Conservation (phyloP, 2,113 vertebrate genomes). For the Zosterops hypoxanthus region DNA sequence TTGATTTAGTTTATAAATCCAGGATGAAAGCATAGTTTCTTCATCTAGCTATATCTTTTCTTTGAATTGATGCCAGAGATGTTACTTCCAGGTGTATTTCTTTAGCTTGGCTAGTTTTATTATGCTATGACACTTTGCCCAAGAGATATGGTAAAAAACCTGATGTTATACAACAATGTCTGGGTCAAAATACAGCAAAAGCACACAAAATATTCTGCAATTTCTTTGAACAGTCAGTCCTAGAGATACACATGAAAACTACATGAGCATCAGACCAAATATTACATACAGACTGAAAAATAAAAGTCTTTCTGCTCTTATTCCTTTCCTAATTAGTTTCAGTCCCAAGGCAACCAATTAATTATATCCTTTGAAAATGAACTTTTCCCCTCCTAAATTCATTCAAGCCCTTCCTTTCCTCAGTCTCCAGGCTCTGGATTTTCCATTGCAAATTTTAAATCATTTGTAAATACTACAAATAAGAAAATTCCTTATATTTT, state of each 20-base stretch:
- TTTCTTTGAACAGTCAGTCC: neutral
- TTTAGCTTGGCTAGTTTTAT: slow-evolving; percentile 25
- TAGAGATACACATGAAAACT: neutral
- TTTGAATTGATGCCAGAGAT: neutral
- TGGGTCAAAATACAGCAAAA: neutral
- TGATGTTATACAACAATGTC: neutral
- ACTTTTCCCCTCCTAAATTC: neutral
- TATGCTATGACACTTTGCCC: neutral
- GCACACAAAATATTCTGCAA: neutral
- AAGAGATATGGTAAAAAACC: neutral
- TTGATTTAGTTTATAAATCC: slow-evolving; percentile 21
- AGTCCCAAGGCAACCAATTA: slow-evolving; percentile 10
- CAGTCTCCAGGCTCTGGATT: neutral
- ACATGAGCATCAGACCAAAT: neutral
- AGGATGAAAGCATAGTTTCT: neutral
- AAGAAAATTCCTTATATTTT: neutral
- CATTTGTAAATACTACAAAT: neutral
- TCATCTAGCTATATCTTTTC: neutral
- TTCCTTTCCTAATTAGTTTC: slow-evolving; percentile 23
- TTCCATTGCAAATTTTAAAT: neutral
- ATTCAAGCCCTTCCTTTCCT: neutral
- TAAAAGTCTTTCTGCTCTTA: neutral
- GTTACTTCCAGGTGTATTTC: neutral
- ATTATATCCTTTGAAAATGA: slow-evolving; percentile 33
- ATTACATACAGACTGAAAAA: neutral